Base-by-base conservation (phyloP, 2,113 vertebrate species). In the Neogobius melanostomus region DNA sequence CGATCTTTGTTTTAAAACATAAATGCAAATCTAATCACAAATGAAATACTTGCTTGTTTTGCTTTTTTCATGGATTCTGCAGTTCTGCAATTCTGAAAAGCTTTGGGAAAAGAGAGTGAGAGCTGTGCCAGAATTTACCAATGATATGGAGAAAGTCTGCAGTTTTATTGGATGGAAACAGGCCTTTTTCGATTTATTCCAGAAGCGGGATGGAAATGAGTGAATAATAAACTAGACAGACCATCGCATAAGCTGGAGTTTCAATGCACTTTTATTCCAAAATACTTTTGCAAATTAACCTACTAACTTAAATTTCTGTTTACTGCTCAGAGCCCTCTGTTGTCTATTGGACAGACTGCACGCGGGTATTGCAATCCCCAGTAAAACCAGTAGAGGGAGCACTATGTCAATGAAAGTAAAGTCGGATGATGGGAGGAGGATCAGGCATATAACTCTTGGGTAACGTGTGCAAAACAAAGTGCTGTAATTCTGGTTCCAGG, bases 41-140 rank as follows among this genome's bases (percentile, higher is more conserved):
- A 7, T 6, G 14, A 15, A 44, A 12, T 42, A 42, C n/a, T 14
- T 45, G 43, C 44, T 45, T 61, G 6, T 61, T 60, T 45, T 61
- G 57, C 71, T 64, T 62, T 51, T 62, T 51, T 59, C 68, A 44
- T 53, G 10, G 46, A 59, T 28, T 56, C 21, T 11, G 15, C 60
- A 95, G 93, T 8, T 93, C 46, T 92, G 91, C 81, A 82, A 74
- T 63, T 93, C 88, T 1, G 83, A 94, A 5, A 56, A 0, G 0
- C 86, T 94, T 65, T 94, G 93, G 90, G 90, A 94, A 76, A 82
- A 85, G 67, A 90, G 72, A 51, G 90, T 92, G 50, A 75, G 69
- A 75, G 77, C 69, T 0, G 12, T 78, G 12, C 80, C 86, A 64
- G 82, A 68, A 14, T 62, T 92, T 77, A 90, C 90, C 1, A 69